These are phyloP conservation scores for Phalera bucephala DNA, from an alignment of 2,888 invertebrate species.

Conservation along the genomic window DNA sequence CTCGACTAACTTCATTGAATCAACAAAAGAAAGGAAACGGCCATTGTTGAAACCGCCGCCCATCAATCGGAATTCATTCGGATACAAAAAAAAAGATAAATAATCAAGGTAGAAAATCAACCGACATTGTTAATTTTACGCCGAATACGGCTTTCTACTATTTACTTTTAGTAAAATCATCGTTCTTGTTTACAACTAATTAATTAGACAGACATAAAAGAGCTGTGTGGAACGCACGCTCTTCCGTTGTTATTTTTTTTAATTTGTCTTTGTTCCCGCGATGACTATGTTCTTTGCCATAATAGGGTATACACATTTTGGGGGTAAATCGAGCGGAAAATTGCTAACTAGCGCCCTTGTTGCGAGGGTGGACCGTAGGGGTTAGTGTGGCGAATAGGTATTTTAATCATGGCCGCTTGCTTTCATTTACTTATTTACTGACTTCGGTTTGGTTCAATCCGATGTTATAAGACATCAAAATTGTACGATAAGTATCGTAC, in stretches of 20 bases:
- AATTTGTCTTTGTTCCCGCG: constrained; percentile 61
- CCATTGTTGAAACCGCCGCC: constrained; percentile 43
- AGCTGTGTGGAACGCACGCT: constrained; percentile 44
- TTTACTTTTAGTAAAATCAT: constrained; percentile 80
- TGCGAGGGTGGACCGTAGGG: constrained; percentile 22
- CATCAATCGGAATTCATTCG: constrained; percentile 44
- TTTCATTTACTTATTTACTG: not conserved
- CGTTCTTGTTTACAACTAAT: constrained; percentile 79
- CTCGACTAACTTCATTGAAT: constrained; percentile 47
- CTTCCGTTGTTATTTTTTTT: constrained; percentile 50
- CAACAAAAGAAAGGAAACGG: constrained; percentile 55
- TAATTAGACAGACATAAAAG: constrained; percentile 74
- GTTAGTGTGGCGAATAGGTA: constrained; percentile 7
- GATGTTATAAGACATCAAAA: too few relatives aligned
- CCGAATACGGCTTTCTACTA: constrained; percentile 65
- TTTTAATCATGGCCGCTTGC: constrained; percentile 2
- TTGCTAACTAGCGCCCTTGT: constrained; percentile 61
- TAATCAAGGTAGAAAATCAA: constrained; percentile 58
- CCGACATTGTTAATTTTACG: constrained; percentile 70
- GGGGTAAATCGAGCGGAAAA: constrained; percentile 79
- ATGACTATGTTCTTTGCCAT: constrained; percentile 59
- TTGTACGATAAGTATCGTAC: too few relatives aligned
- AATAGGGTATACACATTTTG: constrained; percentile 62
- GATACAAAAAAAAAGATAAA: constrained; percentile 31
- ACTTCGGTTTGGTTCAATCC: too few relatives aligned